Conservation (phyloP, 2,797 vertebrate species). For the Lycodopsis pacificus region DNA sequence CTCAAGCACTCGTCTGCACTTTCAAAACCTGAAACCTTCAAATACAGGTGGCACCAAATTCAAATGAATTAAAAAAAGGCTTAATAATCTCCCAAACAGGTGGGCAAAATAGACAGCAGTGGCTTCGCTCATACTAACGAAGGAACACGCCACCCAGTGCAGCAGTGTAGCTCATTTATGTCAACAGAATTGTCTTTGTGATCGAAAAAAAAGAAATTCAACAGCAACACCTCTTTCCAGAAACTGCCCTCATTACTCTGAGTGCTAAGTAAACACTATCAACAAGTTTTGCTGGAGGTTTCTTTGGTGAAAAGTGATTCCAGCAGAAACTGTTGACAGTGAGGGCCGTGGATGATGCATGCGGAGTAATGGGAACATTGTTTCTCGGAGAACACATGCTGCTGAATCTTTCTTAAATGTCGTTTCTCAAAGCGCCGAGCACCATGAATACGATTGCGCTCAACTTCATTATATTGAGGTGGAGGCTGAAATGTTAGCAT, state of each 20-base stretch:
- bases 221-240: neutral
- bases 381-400: neutral
- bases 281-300: neutral
- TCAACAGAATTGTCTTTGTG: neutral
- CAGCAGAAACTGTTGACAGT: neutral
- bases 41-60: neutral
- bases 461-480: neutral
- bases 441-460: neutral
- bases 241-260: neutral
- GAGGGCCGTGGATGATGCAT: neutral
- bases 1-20: neutral
- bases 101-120: neutral
- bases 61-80: neutral
- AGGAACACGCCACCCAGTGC: neutral
- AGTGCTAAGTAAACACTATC: neutral
- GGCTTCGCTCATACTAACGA: neutral
- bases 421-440: neutral
- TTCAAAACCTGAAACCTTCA: neutral
- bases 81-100: neutral
- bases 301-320: neutral
- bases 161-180: neutral
- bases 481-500: neutral
- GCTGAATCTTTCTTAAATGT: slow-evolving; percentile 3
- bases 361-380: neutral
- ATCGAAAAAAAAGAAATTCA: neutral